These are phyloP conservation scores for Cantharis flavilabris DNA, from an alignment of 2,888 invertebrate species.

Conservation along the genomic window DNA sequence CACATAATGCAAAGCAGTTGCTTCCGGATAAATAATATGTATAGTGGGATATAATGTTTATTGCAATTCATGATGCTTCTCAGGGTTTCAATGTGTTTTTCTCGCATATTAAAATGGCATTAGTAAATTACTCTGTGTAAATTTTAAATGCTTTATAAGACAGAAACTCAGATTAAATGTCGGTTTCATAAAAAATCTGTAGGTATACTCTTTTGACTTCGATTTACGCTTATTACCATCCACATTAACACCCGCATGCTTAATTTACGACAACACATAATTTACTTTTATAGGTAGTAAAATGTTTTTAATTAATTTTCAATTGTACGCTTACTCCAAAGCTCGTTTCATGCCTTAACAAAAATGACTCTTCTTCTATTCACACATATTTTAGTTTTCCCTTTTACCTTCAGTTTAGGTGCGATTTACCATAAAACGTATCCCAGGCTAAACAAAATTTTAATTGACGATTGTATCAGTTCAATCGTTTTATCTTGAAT, in stretches of 20 bases:
- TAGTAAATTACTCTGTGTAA: conserved; percentile 7
- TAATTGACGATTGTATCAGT: no score
- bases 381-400: not conserved
- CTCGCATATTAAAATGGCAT: not conserved
- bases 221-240: not conserved
- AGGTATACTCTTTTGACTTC: not conserved
- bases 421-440: no score
- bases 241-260: not conserved
- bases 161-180: conserved; percentile 1
- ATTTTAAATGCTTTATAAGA: conserved; percentile 8
- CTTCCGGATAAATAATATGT: conserved; percentile 14
- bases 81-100: not conserved
- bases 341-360: not conserved
- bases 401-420: no score
- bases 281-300: not conserved
- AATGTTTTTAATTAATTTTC: not conserved
- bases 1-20: conserved; percentile 13
- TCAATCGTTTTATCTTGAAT: not conserved
- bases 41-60: not conserved
- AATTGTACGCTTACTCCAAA: not conserved
- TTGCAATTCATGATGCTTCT: not conserved
- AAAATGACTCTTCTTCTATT: not conserved
- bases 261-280: not conserved
- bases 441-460: no score
- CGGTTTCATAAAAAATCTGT: not conserved